These are phyloP conservation scores for Chrysaora quinquecirrha DNA, from an alignment of 30 jellyfish, hydroid and myxozoan genomes.

Conservation along the genomic window DNA sequence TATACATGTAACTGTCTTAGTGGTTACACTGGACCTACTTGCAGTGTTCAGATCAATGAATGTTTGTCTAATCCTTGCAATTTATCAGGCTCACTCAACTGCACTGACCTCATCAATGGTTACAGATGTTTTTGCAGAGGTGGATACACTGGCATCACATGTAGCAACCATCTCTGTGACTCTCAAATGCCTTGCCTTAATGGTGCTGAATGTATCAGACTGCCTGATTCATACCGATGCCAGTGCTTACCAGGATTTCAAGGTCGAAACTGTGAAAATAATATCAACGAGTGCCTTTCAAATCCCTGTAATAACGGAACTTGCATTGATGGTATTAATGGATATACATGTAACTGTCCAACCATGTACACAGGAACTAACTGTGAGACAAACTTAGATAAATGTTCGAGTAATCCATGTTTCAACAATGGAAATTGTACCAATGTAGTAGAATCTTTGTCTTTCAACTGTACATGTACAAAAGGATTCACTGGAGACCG, in stretches of 20 bases:
- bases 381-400: slow-evolving; percentile 74
- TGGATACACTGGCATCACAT: slow-evolving; percentile 68
- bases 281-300: slow-evolving; percentile 75
- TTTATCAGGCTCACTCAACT: slow-evolving; percentile 60
- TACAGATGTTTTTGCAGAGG: slow-evolving; percentile 61
- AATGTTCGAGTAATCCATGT: slow-evolving; percentile 74
- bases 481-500: slow-evolving; percentile 69
- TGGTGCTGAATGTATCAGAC: slow-evolving; percentile 60
- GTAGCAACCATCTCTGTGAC: slow-evolving; percentile 59
- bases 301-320: slow-evolving; percentile 84
- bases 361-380: slow-evolving; percentile 71
- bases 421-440: slow-evolving; percentile 74
- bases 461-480: slow-evolving; percentile 65
- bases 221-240: slow-evolving; percentile 49
- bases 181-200: slow-evolving; percentile 75
- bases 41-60: slow-evolving; percentile 63
- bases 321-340: slow-evolving; percentile 68
- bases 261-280: slow-evolving; percentile 57
- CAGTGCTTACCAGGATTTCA: slow-evolving; percentile 57
- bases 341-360: slow-evolving; percentile 68
- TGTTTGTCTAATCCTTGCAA: slow-evolving; percentile 68
- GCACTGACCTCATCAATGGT: slow-evolving; percentile 59
- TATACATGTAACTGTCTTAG: slow-evolving; percentile 50
- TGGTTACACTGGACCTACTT: slow-evolving; percentile 66
- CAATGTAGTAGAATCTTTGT: slow-evolving; percentile 45